Evolutionary conservation across 2,888 invertebrate genomes (phyloP), one percentile per base, ranked within the genome.

Genomic region (Epirrita christyi): DNA sequence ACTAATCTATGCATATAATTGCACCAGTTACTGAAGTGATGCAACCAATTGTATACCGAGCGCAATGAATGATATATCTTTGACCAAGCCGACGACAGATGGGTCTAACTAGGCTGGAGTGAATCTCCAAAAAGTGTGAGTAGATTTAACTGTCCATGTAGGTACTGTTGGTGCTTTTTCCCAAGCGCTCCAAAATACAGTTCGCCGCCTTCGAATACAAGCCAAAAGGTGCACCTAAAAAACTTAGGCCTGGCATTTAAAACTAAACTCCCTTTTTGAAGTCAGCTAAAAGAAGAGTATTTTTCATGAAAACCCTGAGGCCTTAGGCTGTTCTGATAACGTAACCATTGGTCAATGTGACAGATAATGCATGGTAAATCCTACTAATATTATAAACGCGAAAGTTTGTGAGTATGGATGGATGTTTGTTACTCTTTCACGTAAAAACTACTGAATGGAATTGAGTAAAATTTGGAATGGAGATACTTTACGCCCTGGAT

Each of bases 61-160:
- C 50, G n/a, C 32, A 34, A 11, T 52, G 52, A 52, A 47, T 53
- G 21, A 58, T 27, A 45, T 40, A 49, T 45, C 53, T 53, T 48
- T 49, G 49, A 44, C 38, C 7, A 42, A 10, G 15, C 52, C 58
- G 67, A 67, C 67, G 59, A 64, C 62, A 67, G 63, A 67, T 55
- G 63, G 60, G 66, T 66, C 59, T 67, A 80, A 81, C 75, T 81
- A 69, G 80, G 75, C 64, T 79, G 80, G 71, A 81, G 80, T 75
- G 75, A 74, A 61, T 75, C 75, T 71, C 72, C 66, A 69, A 73
- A 72, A 75, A 75, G 71, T 74, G 73, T 74, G 73, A 74, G 78
- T 80, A 70, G 72, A 75, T 77, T 72, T 83, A 81, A 81, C 81
- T 80, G 83, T 76, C 63, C 68, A 21, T 21, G 21, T 4, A 21